phyloP scores from a whole-genome alignment of 2,113 vertebrate genomes.

The Xiphophorus maculatus region DNA sequence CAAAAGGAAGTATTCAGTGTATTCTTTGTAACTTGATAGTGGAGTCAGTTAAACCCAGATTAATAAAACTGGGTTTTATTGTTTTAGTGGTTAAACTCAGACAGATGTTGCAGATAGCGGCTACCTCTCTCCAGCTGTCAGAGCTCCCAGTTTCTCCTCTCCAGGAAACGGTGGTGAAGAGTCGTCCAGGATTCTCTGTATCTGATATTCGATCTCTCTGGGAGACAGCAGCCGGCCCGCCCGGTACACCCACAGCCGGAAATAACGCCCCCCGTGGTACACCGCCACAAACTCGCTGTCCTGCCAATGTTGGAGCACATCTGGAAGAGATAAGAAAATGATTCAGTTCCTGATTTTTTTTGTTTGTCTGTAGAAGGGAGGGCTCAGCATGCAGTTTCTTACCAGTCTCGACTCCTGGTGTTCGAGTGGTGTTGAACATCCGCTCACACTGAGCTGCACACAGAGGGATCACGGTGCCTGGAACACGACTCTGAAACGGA shows the following conservation, averaged over 20 bases:
- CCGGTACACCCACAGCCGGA: constrained; percentile 82
- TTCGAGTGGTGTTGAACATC: constrained; percentile 86
- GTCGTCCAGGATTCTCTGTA: constrained; percentile 87
- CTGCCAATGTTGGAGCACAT: constrained; percentile 82
- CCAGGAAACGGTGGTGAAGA: constrained; percentile 74
- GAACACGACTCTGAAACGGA: constrained; percentile 77
- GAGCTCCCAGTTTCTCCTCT: constrained; percentile 86
- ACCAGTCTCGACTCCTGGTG: constrained; percentile 82
- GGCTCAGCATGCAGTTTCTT: constrained; percentile 1
- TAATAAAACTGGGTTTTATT: too few species aligned
- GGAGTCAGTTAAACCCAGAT: too few species aligned
- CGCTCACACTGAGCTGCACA: constrained; percentile 85
- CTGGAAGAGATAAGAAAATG: constrained; percentile 50
- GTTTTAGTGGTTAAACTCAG: too few species aligned
- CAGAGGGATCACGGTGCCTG: constrained; percentile 83
- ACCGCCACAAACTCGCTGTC: constrained; percentile 88
- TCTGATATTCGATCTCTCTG: constrained; percentile 85
- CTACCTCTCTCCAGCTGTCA: constrained; percentile 87
- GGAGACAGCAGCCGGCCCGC: constrained; percentile 83
- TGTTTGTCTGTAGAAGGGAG: neutral
- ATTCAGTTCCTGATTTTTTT: neutral
- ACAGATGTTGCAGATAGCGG: too few species aligned
- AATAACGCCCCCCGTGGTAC: constrained; percentile 86
- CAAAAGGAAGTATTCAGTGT: too few species aligned
- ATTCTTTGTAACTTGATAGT: too few species aligned